Base-by-base conservation (phyloP, 2,113 vertebrate species). In the Anoura caudifer region DNA sequence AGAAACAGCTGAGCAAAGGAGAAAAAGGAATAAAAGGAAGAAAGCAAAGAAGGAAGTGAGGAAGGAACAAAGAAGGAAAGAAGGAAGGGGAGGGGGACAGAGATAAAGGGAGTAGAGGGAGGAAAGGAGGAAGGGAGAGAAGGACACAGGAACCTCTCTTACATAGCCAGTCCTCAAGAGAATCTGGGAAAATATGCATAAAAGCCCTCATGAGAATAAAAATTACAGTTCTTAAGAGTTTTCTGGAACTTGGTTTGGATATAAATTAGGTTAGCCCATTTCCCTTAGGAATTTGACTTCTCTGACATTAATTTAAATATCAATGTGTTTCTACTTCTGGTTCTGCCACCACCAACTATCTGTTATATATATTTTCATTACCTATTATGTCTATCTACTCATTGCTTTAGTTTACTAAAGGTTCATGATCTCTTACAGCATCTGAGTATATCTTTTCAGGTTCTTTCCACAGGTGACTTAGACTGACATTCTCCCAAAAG, bases 51-150 rank as follows among this genome's bases (percentile, higher is more conserved):
- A 59, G 36, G 41, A 61, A 73, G 24, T 61, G 59, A 61, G 24
- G 59, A 76, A 76, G 20, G 28, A n/a, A 45, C 15, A 28, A 75
- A 13, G 17, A 77, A 59, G 47, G 41, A 61, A 73, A 3, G 14
- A 22, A 75, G 15, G 12, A 31, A 9, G 17, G 26, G 5, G 26
- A 63, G 50, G 59, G 56, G 3, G 61, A 77, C 24, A 69, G 13
- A 26, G 61, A 33, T 5, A 38, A 33, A 45, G 33, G 13, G 45
- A 61, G 38, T 59, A 3, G 41, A 50, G 15, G 24, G 47, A 3
- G 14, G 31, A 24, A 10, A 4, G 4, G 12, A 13, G 7, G 13
- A 0, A 43, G 9, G 26, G 2, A 10, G 22, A 3, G 0, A 28
- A 82, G 72, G 38, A 67, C 36, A n/a, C 4, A 59, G 61, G 12